Percentiles rank a stretch among this genome's conserved stretches.
Conservation (phyloP, 2,113 vertebrate genomes). For the Addax nasomaculatus region DNA sequence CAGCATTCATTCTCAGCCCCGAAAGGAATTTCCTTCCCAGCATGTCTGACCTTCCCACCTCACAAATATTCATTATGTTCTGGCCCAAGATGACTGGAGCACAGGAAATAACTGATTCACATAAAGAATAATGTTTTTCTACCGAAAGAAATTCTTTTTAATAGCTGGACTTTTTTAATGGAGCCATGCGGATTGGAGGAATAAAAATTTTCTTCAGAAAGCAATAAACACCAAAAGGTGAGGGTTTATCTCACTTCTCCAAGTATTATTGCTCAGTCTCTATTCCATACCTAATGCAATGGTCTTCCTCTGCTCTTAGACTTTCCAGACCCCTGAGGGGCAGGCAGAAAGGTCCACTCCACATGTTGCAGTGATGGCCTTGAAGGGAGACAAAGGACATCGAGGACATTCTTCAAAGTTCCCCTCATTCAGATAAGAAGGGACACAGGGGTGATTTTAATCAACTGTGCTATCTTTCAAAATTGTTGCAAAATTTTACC, state of each 20-base stretch:
- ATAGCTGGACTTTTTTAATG: conserved; percentile 34
- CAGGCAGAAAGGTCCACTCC: fast-evolving
- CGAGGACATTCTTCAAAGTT: neutral
- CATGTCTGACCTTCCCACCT: neutral
- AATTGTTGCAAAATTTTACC: neutral
- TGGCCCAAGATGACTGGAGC: conserved; percentile 6
- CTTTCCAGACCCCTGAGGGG: fast-evolving
- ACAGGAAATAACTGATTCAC: neutral
- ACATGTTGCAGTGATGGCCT: fast-evolving
- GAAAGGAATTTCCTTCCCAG: neutral
- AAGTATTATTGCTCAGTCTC: fast-evolving
- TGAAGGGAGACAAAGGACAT: neutral
- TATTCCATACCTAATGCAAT: fast-evolving
- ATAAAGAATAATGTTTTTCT: neutral
- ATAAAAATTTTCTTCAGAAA: neutral
- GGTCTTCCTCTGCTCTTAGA: neutral
- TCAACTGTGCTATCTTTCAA: neutral
- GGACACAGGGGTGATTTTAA: neutral
- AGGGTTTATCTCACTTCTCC: neutral
- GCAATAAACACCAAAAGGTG: neutral
- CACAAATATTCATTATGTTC: neutral
- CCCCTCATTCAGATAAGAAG: neutral
- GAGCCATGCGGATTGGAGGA: neutral
- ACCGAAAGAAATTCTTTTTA: neutral
- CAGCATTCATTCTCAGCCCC: neutral